Evolutionary conservation across 2,888 invertebrate genomes (phyloP), one percentile per base, ranked within the genome.

Genomic region (Lampropteryx suffumata): DNA sequence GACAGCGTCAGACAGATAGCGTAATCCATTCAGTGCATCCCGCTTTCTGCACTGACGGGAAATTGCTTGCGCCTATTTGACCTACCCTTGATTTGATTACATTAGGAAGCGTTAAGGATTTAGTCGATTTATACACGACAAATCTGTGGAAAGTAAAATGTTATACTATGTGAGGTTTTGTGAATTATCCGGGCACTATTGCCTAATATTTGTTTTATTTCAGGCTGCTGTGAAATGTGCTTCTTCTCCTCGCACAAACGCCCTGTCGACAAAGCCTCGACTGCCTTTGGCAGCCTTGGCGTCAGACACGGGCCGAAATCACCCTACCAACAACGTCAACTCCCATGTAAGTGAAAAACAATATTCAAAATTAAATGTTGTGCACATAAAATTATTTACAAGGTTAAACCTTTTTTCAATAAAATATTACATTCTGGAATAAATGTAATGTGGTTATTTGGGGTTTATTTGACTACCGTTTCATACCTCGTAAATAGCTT

Each of bases 141-240:
- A 17, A 17, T 17, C 17, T 17, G 17, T 2, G 2, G 17, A 17
- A 17, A 17, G 2, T 17, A 3, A 17, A 2, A 17, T 17, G 4
- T 17, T 17, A 17, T 17, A 17, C 17, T 17, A 4, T 17, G 17
- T 17, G 17, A 17, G 14, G 6, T n/a, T n/a, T 11, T 11, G 30
- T 14, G 14, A n/a, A 34, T n/a, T n/a, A 34, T 10, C 9, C 6
- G 17, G 4, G 17, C 17, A 17, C 17, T 24, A 12, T 40, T 45
- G 14, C 29, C 46, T 11, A 35, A 29, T 10, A 8, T 30, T 21
- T 59, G 11, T 67, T 72, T 69, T 43, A 69, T 59, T 35, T 29
- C 84, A 90, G 90, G 86, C 89, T 80, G 88, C 88, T 72, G 87
- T 90, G 64, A 90, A 90, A 85, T 87, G 86, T 75, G 90, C 81